phyloP scores from a whole-genome alignment of 2,888 invertebrate species.

The Euplexia lucipara region DNA sequence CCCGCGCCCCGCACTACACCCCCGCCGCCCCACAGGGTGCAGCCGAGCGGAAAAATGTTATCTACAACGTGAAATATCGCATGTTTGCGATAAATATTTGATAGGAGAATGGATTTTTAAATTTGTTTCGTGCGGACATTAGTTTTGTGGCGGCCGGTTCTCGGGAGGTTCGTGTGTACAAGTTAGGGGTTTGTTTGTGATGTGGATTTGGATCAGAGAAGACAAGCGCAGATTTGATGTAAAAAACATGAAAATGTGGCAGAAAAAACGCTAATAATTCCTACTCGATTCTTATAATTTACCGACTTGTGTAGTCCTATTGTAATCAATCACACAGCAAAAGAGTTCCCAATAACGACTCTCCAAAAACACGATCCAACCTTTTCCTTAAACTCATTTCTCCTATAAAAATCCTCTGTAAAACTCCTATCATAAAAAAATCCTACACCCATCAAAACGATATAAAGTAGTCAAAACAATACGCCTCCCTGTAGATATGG shows the following conservation, averaged over 20 bases:
- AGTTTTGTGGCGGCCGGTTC: conserved; percentile 61
- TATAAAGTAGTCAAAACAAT: conserved; percentile 58
- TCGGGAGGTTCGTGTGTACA: conserved; percentile 41
- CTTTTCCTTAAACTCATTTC: conserved; percentile 1
- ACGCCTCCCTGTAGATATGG: conserved; percentile 42
- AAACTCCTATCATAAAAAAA: conserved; percentile 47
- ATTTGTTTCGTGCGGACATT: conserved; percentile 72
- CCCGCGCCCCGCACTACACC: conserved; percentile 48
- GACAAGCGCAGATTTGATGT: not conserved
- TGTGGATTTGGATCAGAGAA: not conserved
- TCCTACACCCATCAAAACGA: conserved; percentile 53
- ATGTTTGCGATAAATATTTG: conserved; percentile 87
- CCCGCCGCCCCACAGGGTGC: conserved; percentile 69
- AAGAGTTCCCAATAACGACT: not conserved
- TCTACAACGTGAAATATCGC: conserved; percentile 80
- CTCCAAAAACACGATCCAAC: not conserved
- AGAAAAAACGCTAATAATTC: not conserved
- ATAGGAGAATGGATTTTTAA: conserved; percentile 81
- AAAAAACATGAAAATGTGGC: not conserved
- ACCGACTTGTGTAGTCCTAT: too few species aligned
- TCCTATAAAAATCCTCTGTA: conserved; percentile 1
- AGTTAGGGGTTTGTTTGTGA: conserved; percentile 40
- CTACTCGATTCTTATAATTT: too few species aligned
- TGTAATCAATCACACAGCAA: not conserved
- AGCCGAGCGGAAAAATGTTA: conserved; percentile 86